Percentiles rank a stretch among this genome's conserved stretches.
phyloP scores from a whole-genome alignment of 2,888 invertebrate species.

The Pammene fasciana region DNA sequence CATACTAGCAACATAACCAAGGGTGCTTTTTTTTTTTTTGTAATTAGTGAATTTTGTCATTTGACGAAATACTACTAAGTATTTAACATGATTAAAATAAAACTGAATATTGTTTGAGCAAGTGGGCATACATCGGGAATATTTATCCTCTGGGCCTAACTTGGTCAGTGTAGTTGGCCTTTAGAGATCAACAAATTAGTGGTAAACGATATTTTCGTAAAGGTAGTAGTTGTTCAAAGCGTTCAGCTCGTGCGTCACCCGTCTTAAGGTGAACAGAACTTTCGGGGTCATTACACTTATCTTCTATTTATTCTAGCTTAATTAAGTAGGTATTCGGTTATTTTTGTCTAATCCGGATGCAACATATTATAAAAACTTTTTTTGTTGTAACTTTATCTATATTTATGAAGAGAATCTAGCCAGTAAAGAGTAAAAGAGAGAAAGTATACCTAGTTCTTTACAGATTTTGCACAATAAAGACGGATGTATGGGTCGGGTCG shows the following conservation, averaged over 20 bases:
- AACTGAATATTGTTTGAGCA: background rate
- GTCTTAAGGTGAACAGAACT: constrained; percentile 34
- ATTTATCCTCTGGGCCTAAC: background rate
- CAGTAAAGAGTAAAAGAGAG: too few relatives aligned
- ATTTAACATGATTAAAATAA: too few relatives aligned
- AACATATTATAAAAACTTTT: background rate
- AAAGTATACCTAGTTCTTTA: too few relatives aligned
- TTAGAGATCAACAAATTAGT: constrained; percentile 16
- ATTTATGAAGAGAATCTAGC: too few relatives aligned
- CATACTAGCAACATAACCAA: too few relatives aligned
- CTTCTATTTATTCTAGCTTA: constrained; percentile 17
- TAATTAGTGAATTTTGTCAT: too few relatives aligned
- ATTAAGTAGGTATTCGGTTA: background rate
- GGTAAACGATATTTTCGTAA: constrained; percentile 14
- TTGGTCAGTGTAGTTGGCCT: background rate
- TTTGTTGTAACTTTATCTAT: too few relatives aligned
- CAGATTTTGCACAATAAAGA: too few relatives aligned
- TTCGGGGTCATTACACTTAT: constrained; percentile 36
- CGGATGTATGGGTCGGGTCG: too few relatives aligned
- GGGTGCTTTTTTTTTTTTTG: too few relatives aligned
- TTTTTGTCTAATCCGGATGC: background rate
- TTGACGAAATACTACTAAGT: too few relatives aligned
- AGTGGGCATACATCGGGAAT: background rate
- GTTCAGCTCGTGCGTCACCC: constrained; percentile 33
- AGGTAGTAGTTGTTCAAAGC: constrained; percentile 31